phyloP scores from a whole-genome alignment of 2,113 vertebrate genomes.

The Platysteira castanea region DNA sequence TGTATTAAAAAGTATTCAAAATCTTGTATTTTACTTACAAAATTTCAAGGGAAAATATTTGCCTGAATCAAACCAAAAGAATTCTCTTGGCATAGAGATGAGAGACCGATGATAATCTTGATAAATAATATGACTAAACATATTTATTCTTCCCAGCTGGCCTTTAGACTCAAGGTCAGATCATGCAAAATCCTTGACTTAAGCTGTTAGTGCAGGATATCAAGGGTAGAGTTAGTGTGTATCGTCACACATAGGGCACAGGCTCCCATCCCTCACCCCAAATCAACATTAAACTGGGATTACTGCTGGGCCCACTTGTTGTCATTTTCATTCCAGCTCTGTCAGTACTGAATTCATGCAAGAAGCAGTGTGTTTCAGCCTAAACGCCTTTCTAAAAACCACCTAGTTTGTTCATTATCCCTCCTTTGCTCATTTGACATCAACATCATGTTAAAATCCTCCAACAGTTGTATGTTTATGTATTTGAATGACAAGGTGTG shows the following conservation, averaged over 20 bases:
- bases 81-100: background rate
- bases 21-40: background rate
- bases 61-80: background rate
- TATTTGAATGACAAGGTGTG: background rate
- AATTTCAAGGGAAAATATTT: background rate
- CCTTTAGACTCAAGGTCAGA: background rate
- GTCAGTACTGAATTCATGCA: background rate
- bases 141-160: background rate
- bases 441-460: background rate
- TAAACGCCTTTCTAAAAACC: background rate
- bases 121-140: background rate
- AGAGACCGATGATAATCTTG: background rate
- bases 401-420: background rate
- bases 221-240: rapidly evolving
- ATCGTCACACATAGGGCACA: background rate
- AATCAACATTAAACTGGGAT: rapidly evolving
- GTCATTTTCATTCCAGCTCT: background rate
- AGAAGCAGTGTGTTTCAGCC: background rate
- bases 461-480: background rate
- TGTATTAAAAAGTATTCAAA: background rate
- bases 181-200: background rate
- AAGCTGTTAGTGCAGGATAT: background rate
- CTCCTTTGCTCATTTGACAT: background rate
- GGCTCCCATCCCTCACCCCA: background rate
- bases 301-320: background rate